These are phyloP conservation scores for Trachemys scripta DNA, from an alignment of 2,113 vertebrate genomes.

Conservation along the genomic window DNA sequence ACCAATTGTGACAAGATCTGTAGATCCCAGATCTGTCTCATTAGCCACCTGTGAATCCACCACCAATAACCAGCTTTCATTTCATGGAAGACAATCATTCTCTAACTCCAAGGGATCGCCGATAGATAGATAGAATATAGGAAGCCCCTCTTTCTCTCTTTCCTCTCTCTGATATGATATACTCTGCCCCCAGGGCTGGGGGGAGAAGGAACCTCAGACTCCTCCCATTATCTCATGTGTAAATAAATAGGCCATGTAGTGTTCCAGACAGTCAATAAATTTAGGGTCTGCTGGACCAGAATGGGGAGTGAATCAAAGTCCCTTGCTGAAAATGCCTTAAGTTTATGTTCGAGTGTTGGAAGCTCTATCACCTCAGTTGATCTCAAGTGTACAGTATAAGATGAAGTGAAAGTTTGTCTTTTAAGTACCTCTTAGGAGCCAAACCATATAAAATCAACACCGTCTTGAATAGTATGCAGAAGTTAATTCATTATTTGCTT, in stretches of 20 bases:
- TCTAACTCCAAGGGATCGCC: background rate
- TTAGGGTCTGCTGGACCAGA: background rate
- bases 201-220: background rate
- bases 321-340: constrained; percentile 25
- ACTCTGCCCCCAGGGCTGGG: background rate
- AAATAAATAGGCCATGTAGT: constrained; percentile 34
- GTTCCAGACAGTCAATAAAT: constrained; percentile 6
- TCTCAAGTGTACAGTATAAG: background rate
- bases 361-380: background rate
- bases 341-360: background rate
- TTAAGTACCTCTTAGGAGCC: background rate
- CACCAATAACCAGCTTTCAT: background rate
- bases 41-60: background rate
- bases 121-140: background rate
- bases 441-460: background rate
- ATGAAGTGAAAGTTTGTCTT: background rate
- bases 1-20: background rate
- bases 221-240: background rate
- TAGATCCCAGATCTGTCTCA: background rate
- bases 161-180: background rate
- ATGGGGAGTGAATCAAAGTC: background rate
- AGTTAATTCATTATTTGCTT: constrained; percentile 23
- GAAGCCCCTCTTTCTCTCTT: background rate
- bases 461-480: background rate
- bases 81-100: background rate